Percentiles rank a stretch among this genome's conserved stretches.
These are phyloP conservation scores for Holothuria scabra DNA, from an alignment of 53 echinoderm and acorn worm genomes.

Conservation along the genomic window DNA sequence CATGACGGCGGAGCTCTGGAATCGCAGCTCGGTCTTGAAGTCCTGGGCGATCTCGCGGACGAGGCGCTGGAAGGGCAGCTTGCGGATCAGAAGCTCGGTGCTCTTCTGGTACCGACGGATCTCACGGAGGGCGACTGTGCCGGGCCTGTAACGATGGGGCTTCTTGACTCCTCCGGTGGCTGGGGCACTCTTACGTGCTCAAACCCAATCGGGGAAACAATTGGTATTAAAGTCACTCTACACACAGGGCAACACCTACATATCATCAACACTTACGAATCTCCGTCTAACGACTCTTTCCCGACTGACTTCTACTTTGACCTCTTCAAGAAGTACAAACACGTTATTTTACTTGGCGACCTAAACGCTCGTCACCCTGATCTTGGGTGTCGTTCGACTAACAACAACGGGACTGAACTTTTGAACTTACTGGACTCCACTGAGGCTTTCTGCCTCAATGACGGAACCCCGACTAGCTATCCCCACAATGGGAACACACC, in stretches of 20 bases:
- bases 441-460: background rate
- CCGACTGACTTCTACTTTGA: no score
- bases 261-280: no score
- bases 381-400: background rate
- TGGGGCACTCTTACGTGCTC: conserved; percentile 96
- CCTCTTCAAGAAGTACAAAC: background rate
- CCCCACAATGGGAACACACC: background rate
- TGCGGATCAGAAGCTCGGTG: conserved; percentile 99
- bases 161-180: conserved; percentile 99
- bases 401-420: background rate
- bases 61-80: conserved; percentile 99
- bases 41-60: no score
- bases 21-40: no score
- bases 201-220: no score
- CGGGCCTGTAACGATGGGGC: conserved; percentile 99
- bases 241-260: no score
- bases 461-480: background rate
- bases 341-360: background rate
- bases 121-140: conserved; percentile 98
- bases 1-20: no score
- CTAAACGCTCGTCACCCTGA: conserved; percentile 5
- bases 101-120: conserved; percentile 99
- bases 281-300: no score
- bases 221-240: no score
- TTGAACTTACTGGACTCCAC: background rate